Evolutionary conservation across 2,797 vertebrate genomes (phyloP).

Genomic region (Brachyalestes nurse): DNA sequence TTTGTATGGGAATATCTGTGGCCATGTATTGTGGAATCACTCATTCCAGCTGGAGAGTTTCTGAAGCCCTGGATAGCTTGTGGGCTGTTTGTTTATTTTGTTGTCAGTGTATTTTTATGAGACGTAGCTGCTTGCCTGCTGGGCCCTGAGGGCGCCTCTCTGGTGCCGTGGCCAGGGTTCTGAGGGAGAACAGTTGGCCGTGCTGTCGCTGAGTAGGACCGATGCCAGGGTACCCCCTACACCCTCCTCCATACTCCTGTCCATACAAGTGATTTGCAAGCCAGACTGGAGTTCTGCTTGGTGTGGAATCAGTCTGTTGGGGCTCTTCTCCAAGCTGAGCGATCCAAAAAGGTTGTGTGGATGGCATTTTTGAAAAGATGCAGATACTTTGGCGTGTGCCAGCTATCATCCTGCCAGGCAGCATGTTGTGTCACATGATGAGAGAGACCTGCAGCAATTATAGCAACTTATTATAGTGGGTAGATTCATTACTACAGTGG

Average conservation of each 20-base stretch:
- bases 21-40: too few species aligned
- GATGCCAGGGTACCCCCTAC: not conserved
- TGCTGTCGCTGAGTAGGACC: not conserved
- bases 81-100: not conserved
- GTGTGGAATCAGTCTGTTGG: not conserved
- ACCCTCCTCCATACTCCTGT: not conserved
- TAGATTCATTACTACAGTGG: too few species aligned
- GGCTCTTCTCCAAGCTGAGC: constrained; percentile 13
- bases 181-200: not conserved
- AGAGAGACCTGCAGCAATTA: too few species aligned
- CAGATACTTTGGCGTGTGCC: not conserved
- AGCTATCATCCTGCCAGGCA: not conserved
- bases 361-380: not conserved
- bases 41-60: not conserved
- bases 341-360: not conserved
- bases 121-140: not conserved
- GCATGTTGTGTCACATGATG: not conserved
- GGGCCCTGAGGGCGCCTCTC: not conserved
- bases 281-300: not conserved
- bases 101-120: not conserved
- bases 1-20: too few species aligned
- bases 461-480: too few species aligned
- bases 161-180: not conserved
- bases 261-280: not conserved
- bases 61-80: not conserved